Evolutionary conservation across 2,888 invertebrate species (phyloP), one percentile per base, ranked within the genome.

Genomic region (Molanna angustata): DNA sequence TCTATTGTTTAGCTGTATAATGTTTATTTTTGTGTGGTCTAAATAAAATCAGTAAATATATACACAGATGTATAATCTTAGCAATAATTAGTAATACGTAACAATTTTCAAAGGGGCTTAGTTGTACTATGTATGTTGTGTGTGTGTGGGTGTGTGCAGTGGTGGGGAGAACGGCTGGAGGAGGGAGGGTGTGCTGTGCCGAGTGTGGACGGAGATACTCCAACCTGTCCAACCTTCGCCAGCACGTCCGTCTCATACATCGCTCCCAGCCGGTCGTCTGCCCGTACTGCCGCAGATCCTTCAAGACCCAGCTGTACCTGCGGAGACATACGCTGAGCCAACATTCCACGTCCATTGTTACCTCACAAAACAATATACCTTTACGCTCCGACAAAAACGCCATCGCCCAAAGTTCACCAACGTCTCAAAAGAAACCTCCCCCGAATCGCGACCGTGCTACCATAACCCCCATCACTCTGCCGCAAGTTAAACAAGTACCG

Each of bases 291-390:
- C 84, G 83, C 62, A 85, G 85, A 71, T 80, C 80, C 70, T 84
- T 84, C 79, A 85, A 86, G 80, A 86, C 86, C 65, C 83, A 84
- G 72, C 85, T 86, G 69, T 86, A 86, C 73, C 78, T 86, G 68
- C 84, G 85, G 68, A 84, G 85, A 68, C 85, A 86, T 76, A 83
- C 84, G 70, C 80, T 85, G 64, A 84, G 85, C 73, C 84, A 85
- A 64, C 85, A 86, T 72, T 20, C 42, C 35, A n/a, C n/a, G n/a
- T n/a, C n/a, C n/a, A n/a, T n/a, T n/a, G n/a, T n/a, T n/a, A 31
- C 20, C 13, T 4, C 20, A 31, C 42, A 32, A 32, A 33, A 22
- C 32, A 49, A 49, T 17, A 21, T 16, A 2, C 11, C 43, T 16
- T n/a, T 17, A 9, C 2, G 2, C 11, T 27, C 27, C 6, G 21